Evolutionary conservation across 92 coral and sea anemone species (phyloP), one percentile per base, ranked within the genome.

Genomic region (Zoanthus sansibaricus): DNA sequence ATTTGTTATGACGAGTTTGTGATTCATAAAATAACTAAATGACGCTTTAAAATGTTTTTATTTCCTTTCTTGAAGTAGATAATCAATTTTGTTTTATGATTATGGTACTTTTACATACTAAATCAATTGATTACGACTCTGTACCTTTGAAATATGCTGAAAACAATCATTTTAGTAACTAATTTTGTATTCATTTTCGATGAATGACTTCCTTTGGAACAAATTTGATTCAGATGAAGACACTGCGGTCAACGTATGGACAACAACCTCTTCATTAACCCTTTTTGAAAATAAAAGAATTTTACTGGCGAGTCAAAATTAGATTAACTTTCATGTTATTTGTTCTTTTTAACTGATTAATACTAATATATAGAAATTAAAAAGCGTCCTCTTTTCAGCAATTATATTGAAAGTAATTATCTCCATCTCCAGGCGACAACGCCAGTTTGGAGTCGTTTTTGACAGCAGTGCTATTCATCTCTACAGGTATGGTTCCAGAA

Each of bases 401-500:
- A 31, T 66, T 14, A 67, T 14, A 67, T 67, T 67, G 75, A 49
- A 45, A 80, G 56, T 47, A 80, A 80, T 80, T 80, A 80, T 48
- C 61, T 66, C 2, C 45, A 71, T 11, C 85, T 80, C 37, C 37
- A 25, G 75, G 75, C 75, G 85, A 59, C 74, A 80, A 55, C 85
- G 85, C 62, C 85, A 80, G 61, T 71, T 54, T 71, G 87, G 77
- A 64, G 87, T 71, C 79, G 45, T 69, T 83, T 33, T 71, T 25
- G 59, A 85, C 55, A 33, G 59, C 61, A 77, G 13, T 84, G 70
- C 16, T 21, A 47, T 68, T 52, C 73, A 84, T 84, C 79, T 77
- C 78, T 80, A 51, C 73, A 97, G 99, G 99, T 97, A 42, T 97
- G 99, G 99, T 97, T 97, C 84, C 99, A 97, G 83, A 97, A 97